Evolutionary conservation across 1,140 invertebrate genomes (phyloP), one percentile per base, ranked within the genome.

Genomic region (Drosophila malerkotliana): DNA sequence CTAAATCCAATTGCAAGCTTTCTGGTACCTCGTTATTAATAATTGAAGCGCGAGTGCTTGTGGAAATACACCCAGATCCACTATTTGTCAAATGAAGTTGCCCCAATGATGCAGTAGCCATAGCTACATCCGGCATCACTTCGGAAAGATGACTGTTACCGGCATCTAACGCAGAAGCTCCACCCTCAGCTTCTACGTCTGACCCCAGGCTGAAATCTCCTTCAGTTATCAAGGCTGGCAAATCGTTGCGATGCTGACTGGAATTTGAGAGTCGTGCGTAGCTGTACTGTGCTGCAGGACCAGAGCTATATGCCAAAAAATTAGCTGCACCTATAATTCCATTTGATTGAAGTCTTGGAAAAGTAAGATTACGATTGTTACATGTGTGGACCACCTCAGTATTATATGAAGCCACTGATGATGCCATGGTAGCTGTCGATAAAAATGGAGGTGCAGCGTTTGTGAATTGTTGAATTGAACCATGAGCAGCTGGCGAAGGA

Each of bases 61-160:
- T 82, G 24, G 41, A 32, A 7, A 52, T 52, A n/a, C 64, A 68
- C 2, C 79, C 59, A 3, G 76, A 52, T 9, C 58, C 60, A 15
- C 56, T 72, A 30, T 63, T 63, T 51, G 68, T 72, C 21, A 92
- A 68, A 77, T 95, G 94, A 52, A 96, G 92, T 66, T 95, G 94
- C 10, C 94, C 94, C 41, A 96, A 92, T 0, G 95, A 95, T 2
- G 95, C 94, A 0, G 96, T 96, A 32, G 96, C 96, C 95, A 97
- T 96, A n/a, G 96, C 96, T 49, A 97, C 96, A 91, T 97, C 96
- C 1, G 96, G 96, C 95, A 97, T 97, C 77, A 96, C 95, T 71
- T 96, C 96, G 52, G 96, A 97, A 34, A 97, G 92, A 78, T 95
- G 95, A 26, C 95, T 94, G 54, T 95, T 93, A 44, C 69, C 91